Base-by-base conservation (phyloP, 2,888 invertebrate species). In the Chironomus riparius region DNA sequence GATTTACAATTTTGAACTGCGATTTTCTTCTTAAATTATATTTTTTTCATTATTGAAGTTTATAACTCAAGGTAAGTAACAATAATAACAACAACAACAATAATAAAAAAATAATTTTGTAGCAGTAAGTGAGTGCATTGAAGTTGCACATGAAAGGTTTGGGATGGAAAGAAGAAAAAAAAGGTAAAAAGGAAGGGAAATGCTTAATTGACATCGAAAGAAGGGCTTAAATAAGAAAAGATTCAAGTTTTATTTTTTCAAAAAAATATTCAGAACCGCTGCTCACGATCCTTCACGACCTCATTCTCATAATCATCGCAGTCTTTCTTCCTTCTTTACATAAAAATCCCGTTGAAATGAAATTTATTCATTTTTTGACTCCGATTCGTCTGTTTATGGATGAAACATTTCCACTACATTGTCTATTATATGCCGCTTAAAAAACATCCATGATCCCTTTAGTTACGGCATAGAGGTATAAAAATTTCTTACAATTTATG, bases 1-100 rank as follows among this genome's bases (percentile, higher is more conserved):
- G 74, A 68, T 74, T 74, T 74, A 74, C 74, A 74, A 74, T 74
- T 74, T 68, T 74, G 74, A 72, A 72, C 72, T 72, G 72, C 38
- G 38, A 38, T 38, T 28, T 28, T 28, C 28, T 28, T 28, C 28
- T 28, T 38, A 38, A 38, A 38, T 10, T 38, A 38, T n/a, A n/a
- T n/a, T n/a, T 38, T 38, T 38, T 38, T 38, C 10, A 38, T 38
- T 38, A 38, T 38, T 38, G 38, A 38, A 38, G 38, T 38, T 38
- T 38, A 38, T 38, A 38, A 38, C 2, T 10, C 10, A 10, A 38
- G 38, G 38, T 38, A 38, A 7, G 28, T 28, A 28, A 38, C 2
- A 38, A 38, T 38, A 38, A 38, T 38, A 38, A 38, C 38, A 38
- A 38, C 38, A 38, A 38, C 10, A 38, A 38, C 10, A 38, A n/a